Conservation (phyloP, 2,113 vertebrate species). For the Copsychus sechellarum region DNA sequence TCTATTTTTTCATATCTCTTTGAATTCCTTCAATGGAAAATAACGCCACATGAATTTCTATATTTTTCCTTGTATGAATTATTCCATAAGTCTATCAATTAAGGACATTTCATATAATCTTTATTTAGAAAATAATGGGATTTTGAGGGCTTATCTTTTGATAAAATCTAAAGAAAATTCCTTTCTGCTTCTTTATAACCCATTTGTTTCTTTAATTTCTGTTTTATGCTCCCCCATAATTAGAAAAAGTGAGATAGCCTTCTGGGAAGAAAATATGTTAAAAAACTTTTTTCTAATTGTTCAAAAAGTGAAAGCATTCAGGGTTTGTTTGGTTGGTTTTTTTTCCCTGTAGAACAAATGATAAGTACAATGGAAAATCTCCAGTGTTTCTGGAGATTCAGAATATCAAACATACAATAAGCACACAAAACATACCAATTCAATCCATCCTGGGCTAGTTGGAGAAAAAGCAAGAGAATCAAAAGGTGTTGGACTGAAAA, state of each 20-base stretch:
- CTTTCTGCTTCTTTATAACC: neutral
- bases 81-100: neutral
- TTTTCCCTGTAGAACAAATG: neutral
- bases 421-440: neutral
- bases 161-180: neutral
- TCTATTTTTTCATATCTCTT: neutral
- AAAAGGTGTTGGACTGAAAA: neutral
- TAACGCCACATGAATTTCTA: neutral
- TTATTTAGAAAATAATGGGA: neutral
- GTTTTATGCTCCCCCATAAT: neutral
- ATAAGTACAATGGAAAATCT: neutral
- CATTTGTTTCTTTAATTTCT: neutral
- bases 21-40: neutral
- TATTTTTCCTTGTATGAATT: neutral
- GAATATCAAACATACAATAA: neutral
- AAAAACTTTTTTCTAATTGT: neutral
- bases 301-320: neutral
- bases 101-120: neutral
- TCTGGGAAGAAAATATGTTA: neutral
- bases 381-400: neutral
- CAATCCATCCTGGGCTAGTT: neutral
- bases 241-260: neutral
- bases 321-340: no score
- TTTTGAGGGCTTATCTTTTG: neutral
- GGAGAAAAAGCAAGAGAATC: neutral